Evolutionary conservation across 2,888 invertebrate genomes (phyloP), one percentile per base, ranked within the genome.

Genomic region (Myopa testacea): DNA sequence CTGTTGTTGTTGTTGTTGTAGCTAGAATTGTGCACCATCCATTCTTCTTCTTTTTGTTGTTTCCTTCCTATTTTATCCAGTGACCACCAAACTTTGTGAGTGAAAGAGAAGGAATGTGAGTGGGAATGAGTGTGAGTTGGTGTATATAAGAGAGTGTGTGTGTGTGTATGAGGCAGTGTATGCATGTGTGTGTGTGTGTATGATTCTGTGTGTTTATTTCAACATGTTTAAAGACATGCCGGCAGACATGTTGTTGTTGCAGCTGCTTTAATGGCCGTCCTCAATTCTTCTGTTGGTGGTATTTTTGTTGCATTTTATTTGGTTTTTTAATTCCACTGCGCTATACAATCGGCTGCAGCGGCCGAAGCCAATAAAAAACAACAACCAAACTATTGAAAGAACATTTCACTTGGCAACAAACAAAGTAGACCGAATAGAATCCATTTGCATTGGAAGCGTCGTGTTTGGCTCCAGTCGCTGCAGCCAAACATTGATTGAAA

Each of bases 321-420:
- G 26, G 26, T 26, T 16, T 71, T 55, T 71, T 12, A 16, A 19
- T 58, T 50, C 37, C 58, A 52, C 37, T 71, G 34, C 38, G 58
- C 58, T 37, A 58, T 12, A 58, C 55, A 60, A 60, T 71, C 71
- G 37, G 58, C 58, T 58, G 58, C 37, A 55, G 58, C 58, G 45
- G 45, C 68, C 7, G n/a, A 16, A 34, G 10, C 55, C 55, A 71
- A 34, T 26, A 62, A 26, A 71, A 16, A n/a, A 3, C 50, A 50
- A 34, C 4, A 60, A 38, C 58, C 45, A 45, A 69, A 71, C 71
- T 71, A 71, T 38, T 71, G 38, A 55, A 58, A 71, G 71, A 71
- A 71, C 70, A 70, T 70, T 70, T 70, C 70, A 52, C 70, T 70
- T 70, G 70, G 70, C 70, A 70, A 70, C 70, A 70, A 55, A 70